Conservation (phyloP, 2,113 vertebrate species). For the Mesoclemmys tuberculata region DNA sequence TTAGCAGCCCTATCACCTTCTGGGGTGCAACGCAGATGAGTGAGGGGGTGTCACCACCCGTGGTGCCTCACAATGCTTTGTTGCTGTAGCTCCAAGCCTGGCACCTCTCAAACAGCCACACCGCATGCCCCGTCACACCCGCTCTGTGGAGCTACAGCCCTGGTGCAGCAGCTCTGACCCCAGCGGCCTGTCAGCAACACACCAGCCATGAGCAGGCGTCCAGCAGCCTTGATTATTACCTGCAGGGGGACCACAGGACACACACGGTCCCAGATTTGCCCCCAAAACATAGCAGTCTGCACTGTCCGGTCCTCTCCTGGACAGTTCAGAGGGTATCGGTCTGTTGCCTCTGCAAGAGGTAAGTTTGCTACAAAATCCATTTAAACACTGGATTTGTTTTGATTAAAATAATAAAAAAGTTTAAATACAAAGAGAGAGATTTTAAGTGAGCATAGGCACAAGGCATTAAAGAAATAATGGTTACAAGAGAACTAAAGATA, state of each 20-base stretch:
- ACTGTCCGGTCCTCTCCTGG: not conserved
- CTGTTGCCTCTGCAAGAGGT: not conserved
- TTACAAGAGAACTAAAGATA: not conserved
- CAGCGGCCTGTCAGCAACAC: not conserved
- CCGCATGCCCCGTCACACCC: not conserved
- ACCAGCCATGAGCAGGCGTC: not conserved
- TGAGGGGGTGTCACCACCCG: not conserved
- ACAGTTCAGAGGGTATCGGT: not conserved
- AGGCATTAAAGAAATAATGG: not conserved
- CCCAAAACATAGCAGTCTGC: not conserved
- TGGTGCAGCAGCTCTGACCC: not conserved
- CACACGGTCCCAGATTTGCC: not conserved
- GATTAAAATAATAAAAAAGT: not conserved
- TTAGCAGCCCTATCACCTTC: not conserved
- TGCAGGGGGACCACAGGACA: not conserved
- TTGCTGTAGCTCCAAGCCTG: not conserved
- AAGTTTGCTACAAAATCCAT: not conserved
- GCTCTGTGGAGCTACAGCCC: not conserved
- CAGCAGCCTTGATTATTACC: not conserved
- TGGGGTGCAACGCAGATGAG: not conserved
- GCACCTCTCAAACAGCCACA: not conserved
- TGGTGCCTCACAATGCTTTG: not conserved
- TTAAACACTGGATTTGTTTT: not conserved
- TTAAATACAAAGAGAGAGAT: no score
- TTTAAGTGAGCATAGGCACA: not conserved